These are phyloP conservation scores for Toxotes jaculatrix DNA, from an alignment of 2,113 vertebrate genomes.

Conservation along the genomic window DNA sequence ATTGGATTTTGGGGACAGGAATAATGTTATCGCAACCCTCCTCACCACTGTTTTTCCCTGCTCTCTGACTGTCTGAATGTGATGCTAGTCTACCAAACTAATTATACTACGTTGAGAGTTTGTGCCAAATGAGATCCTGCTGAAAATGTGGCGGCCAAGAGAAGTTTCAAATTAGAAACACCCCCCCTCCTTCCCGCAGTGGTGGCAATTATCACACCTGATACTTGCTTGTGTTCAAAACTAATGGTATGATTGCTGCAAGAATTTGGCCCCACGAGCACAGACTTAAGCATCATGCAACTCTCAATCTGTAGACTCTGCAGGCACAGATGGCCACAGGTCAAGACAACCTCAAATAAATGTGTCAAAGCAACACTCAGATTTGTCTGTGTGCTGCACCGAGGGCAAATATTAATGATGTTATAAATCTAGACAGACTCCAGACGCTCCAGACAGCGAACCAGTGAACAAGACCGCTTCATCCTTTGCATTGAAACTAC, in stretches of 20 bases:
- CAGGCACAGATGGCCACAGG: slow-evolving; percentile 50
- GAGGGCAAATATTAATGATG: slow-evolving; percentile 20
- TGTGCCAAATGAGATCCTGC: slow-evolving; percentile 45
- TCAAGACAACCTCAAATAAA: slow-evolving; percentile 39
- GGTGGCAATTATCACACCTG: slow-evolving; percentile 64
- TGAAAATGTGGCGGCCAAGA: slow-evolving; percentile 41
- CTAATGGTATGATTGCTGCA: slow-evolving; percentile 35
- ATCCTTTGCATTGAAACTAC: not conserved
- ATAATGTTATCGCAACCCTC: slow-evolving; percentile 8
- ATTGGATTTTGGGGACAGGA: slow-evolving; percentile 31
- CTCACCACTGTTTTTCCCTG: not conserved
- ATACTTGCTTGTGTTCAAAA: slow-evolving; percentile 48
- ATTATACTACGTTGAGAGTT: slow-evolving; percentile 50
- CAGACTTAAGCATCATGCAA: slow-evolving; percentile 30
- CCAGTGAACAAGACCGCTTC: not conserved
- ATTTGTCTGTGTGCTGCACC: slow-evolving; percentile 9
- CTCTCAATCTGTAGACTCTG: slow-evolving; percentile 27
- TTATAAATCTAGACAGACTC: not conserved
- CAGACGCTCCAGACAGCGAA: slow-evolving; percentile 4
- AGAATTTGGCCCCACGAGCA: slow-evolving; percentile 18
- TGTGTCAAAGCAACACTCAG: slow-evolving; percentile 33
- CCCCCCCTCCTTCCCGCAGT: not conserved
- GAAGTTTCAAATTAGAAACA: slow-evolving; percentile 50
- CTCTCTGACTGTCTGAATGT: slow-evolving; percentile 29
- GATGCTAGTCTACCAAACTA: slow-evolving; percentile 38